These are phyloP conservation scores for Caenorhabditis plicata DNA, from an alignment of 2,888 invertebrate species.

Conservation along the genomic window DNA sequence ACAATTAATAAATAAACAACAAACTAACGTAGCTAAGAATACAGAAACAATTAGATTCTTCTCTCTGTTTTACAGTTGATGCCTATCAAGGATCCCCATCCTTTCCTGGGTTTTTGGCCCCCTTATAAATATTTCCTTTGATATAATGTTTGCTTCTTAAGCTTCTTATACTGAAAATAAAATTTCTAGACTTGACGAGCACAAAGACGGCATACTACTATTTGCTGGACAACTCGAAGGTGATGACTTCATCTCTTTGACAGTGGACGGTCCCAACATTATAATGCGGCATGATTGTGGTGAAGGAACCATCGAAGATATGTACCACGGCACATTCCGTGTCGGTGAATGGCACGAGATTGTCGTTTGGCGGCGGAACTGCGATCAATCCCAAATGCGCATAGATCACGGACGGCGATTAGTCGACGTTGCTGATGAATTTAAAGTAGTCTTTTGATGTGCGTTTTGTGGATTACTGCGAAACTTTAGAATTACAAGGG, in stretches of 20 bases:
- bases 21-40: no score
- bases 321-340: slow-evolving; percentile 46
- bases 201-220: slow-evolving; percentile 45
- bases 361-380: slow-evolving; percentile 33
- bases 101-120: no score
- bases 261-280: slow-evolving; percentile 45
- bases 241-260: slow-evolving; percentile 47
- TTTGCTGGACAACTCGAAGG: slow-evolving; percentile 48
- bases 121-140: no score
- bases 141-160: no score
- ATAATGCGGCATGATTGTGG: slow-evolving; percentile 51
- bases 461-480: not conserved
- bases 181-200: slow-evolving; percentile 32
- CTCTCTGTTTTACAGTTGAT: no score
- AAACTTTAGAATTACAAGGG: slow-evolving; percentile 46
- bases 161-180: not conserved
- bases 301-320: slow-evolving; percentile 48
- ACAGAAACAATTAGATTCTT: no score
- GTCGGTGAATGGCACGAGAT: slow-evolving; percentile 47
- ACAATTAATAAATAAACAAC: no score
- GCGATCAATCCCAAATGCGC: slow-evolving; percentile 35
- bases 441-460: slow-evolving; percentile 30
- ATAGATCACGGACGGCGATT: slow-evolving; percentile 23
- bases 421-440: slow-evolving; percentile 34
- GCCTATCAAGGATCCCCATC: no score